Conservation (phyloP, 2,113 vertebrate genomes). For the Echinops telfairi region DNA sequence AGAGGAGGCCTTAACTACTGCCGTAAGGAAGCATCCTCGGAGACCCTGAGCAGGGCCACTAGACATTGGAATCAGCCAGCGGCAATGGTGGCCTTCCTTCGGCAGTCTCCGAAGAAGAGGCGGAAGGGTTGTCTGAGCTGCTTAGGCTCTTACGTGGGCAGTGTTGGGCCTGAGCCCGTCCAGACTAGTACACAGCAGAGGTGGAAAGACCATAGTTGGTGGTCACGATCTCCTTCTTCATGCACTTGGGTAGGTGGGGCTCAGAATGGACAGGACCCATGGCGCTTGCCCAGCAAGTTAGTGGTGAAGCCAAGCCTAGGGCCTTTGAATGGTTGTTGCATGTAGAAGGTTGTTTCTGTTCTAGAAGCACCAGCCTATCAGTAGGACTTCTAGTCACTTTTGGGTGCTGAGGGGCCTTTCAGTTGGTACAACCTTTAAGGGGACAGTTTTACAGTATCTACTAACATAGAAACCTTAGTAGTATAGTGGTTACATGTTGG, state of each 20-base stretch:
- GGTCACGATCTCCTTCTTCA: background rate
- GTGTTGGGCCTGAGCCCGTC: background rate
- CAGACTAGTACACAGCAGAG: background rate
- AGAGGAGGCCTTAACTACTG: too few relatives aligned
- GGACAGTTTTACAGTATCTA: background rate
- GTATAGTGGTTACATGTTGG: too few relatives aligned
- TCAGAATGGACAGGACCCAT: background rate
- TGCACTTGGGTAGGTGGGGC: background rate
- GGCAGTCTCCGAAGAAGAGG: background rate
- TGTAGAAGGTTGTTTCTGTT: background rate
- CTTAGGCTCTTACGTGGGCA: background rate
- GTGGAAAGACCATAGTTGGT: background rate
- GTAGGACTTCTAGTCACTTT: background rate
- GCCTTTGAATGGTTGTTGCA: too few relatives aligned
- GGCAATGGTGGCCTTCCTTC: too few relatives aligned
- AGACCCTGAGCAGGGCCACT: too few relatives aligned
- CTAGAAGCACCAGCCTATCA: background rate
- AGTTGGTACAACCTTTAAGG: background rate
- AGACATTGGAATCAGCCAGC: too few relatives aligned
- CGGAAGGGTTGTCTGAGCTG: conserved; percentile 19
- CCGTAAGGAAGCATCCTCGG: too few relatives aligned
- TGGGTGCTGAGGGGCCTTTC: background rate
- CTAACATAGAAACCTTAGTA: background rate
- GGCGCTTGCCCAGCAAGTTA: background rate
- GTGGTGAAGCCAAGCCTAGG: background rate